These are phyloP conservation scores for Chydorus sphaericus DNA, from an alignment of 2,888 invertebrate genomes.

Conservation along the genomic window DNA sequence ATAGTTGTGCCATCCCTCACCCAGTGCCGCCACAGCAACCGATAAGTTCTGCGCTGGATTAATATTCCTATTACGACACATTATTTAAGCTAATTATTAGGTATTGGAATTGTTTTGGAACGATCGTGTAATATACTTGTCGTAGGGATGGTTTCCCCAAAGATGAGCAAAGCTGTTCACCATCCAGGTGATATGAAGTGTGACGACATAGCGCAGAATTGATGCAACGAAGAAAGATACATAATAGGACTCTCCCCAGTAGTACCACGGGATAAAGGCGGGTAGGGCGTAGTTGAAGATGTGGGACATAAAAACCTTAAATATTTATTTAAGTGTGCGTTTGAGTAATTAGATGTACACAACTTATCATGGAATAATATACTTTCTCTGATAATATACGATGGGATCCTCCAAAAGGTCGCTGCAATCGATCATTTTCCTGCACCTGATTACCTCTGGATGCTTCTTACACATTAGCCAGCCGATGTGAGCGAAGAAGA, in stretches of 20 bases:
- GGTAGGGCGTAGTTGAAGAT: constrained; percentile 67
- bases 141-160: constrained; percentile 85
- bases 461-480: constrained; percentile 87
- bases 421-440: constrained; percentile 66
- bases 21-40: constrained; percentile 41
- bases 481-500: constrained; percentile 92
- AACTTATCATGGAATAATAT: too few species aligned
- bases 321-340: too few species aligned
- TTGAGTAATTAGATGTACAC: too few species aligned
- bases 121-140: too few species aligned
- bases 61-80: constrained; percentile 17
- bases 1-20: constrained; percentile 89
- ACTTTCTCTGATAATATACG: constrained; percentile 71
- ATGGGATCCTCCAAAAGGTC: constrained; percentile 71
- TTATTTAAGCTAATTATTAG: not conserved
- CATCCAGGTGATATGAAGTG: constrained; percentile 72
- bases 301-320: too few species aligned
- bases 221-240: constrained; percentile 67
- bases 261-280: constrained; percentile 58
- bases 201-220: constrained; percentile 63
- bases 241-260: constrained; percentile 65
- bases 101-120: too few species aligned
- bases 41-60: constrained; percentile 22
- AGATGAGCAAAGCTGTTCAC: constrained; percentile 92
- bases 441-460: constrained; percentile 72